Conservation (phyloP, 2,113 vertebrate genomes). For the Elephantulus edwardii region DNA sequence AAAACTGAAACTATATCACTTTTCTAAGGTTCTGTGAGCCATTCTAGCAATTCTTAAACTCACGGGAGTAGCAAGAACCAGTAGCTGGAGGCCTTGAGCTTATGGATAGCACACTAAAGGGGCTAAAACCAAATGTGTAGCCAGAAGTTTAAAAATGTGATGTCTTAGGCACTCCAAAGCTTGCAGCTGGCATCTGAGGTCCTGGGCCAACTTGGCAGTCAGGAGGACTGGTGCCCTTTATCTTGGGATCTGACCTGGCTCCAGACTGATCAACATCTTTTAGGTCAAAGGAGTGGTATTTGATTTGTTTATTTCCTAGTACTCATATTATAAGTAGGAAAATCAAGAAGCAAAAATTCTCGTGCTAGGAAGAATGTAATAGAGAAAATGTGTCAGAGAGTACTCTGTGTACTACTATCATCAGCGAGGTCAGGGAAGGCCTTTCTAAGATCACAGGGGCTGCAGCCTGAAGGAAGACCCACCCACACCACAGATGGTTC, state of each 20-base stretch:
- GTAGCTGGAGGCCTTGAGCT: background rate
- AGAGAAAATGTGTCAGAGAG: background rate
- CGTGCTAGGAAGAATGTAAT: background rate
- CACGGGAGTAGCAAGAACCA: background rate
- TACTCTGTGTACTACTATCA: background rate
- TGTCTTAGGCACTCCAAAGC: background rate
- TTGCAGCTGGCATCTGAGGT: background rate
- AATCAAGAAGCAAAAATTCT: background rate
- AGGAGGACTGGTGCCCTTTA: background rate
- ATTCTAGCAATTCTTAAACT: background rate
- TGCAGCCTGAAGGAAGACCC: background rate
- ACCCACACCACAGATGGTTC: background rate
- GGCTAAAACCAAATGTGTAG: background rate
- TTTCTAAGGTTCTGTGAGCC: background rate
- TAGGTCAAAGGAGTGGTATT: background rate
- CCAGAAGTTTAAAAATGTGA: background rate
- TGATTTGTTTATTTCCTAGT: background rate
- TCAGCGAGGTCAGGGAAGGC: background rate
- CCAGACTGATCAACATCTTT: background rate
- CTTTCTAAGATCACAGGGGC: conserved; percentile 2
- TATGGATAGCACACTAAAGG: background rate
- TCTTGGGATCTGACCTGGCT: background rate
- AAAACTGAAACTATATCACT: background rate
- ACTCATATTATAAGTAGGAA: background rate
- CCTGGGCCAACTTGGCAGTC: background rate